Evolutionary conservation across 2,888 invertebrate genomes (phyloP).

Genomic region (Bombylius discolor): DNA sequence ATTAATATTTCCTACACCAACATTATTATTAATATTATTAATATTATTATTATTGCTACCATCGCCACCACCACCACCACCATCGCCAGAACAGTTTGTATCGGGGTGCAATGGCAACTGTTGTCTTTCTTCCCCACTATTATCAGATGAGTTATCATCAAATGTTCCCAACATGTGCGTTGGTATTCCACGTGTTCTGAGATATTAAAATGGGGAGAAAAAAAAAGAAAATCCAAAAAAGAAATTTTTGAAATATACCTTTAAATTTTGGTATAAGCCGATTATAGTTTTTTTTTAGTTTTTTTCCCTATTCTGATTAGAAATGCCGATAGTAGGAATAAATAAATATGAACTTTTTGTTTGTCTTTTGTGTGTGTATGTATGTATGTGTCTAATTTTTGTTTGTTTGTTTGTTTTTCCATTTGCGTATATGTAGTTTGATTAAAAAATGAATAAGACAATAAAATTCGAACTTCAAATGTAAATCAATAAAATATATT

Average conservation of each 20-base stretch:
- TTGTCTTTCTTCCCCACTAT: slow-evolving; percentile 22
- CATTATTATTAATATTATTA: slow-evolving; percentile 1
- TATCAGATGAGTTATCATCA: slow-evolving; percentile 28
- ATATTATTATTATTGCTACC: background rate
- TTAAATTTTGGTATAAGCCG: background rate
- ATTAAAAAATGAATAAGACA: no score
- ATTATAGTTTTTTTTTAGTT: background rate
- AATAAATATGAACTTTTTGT: no score
- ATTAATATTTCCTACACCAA: slow-evolving; percentile 8
- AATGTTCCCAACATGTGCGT: slow-evolving; percentile 35
- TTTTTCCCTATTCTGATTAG: background rate
- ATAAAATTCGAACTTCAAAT: no score
- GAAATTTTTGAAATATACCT: background rate
- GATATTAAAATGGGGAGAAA: background rate
- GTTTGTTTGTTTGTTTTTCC: no score
- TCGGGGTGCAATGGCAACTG: background rate
- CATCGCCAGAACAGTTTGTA: background rate
- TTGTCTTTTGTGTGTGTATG: no score
- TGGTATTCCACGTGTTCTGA: slow-evolving; percentile 38
- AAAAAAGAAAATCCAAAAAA: background rate
- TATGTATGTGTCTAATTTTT: no score
- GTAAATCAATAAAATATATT: no score
- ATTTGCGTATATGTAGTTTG: no score
- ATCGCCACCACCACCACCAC: background rate
- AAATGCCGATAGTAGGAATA: background rate